Base-by-base conservation (phyloP, 2,888 invertebrate genomes). In the Sylvicola fuscatus region DNA sequence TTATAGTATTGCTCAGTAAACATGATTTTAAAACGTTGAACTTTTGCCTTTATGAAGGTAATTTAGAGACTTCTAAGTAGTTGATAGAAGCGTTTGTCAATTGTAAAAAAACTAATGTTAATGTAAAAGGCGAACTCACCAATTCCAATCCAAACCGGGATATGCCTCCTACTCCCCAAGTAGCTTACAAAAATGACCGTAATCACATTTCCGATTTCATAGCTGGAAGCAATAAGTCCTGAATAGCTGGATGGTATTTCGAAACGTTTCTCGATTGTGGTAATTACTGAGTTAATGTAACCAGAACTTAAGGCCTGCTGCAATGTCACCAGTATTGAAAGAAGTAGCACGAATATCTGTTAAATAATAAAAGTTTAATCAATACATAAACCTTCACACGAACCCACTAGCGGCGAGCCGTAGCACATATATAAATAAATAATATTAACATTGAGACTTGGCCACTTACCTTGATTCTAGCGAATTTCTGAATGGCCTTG, bases 141-240 rank as follows among this genome's bases (percentile, higher is more conserved):
- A 42, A 83, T 78, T 43, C 86, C 92, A 50, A 93, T 89, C 89
- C 90, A 92, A 28, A 83, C 81, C 36, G 90, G 90, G 54, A 89
- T 89, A 58, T 89, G 86, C 43, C 92, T 66, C 41, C 86, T 69
- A 49, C 87, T 86, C 44, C 92, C 92, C 50, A 92, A 72, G 57
- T 92, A 93, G 52, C 87, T 87, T 47, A 93, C 90, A 60, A 92
- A 90, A 54, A 93, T 84, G 49, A 92, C 90, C 27, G 92, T 87
- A 52, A 89, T 81, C 46, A 92, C 83, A 61, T 90, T 90, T 50
- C 92, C 92, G 51, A 87, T 84, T 66, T 92, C 92, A 58, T 90
- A 90, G 48, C 87, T 86, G 49, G 89, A 89, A 38, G 90, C 89
- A 45, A 92, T 83, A 47, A 90, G 70, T 38, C 92, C 90, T 35